These are phyloP conservation scores for Monopterus albus DNA, from an alignment of 2,113 vertebrate species.

Conservation along the genomic window DNA sequence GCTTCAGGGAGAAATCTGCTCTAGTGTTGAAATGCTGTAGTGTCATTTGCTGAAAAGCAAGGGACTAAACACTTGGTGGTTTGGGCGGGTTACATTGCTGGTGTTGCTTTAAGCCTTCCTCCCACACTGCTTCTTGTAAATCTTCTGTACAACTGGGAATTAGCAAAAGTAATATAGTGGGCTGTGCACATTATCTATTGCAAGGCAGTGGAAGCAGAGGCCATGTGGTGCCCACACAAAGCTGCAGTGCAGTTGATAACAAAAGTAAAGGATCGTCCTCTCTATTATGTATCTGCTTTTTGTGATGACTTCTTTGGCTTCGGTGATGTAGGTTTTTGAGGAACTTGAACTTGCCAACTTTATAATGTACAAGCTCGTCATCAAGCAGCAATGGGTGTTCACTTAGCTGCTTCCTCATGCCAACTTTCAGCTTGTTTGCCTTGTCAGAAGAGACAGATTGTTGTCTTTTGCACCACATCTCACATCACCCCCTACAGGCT, in stretches of 20 bases:
- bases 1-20: conserved; percentile 44
- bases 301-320: neutral
- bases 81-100: conserved; percentile 26
- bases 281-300: neutral
- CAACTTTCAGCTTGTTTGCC: neutral
- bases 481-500: neutral
- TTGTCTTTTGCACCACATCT: neutral
- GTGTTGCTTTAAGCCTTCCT: conserved; percentile 41
- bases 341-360: neutral
- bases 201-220: conserved; percentile 4
- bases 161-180: conserved; percentile 11
- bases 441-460: conserved; percentile 30
- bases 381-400: neutral
- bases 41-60: conserved; percentile 40
- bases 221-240: neutral
- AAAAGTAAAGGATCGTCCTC: neutral
- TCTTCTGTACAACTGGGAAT: conserved; percentile 50
- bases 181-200: neutral
- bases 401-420: neutral
- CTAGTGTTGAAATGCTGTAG: conserved; percentile 13
- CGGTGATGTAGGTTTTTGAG: neutral
- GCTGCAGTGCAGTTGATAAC: neutral
- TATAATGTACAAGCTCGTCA: neutral
- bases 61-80: conserved; percentile 33
- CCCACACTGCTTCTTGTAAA: conserved; percentile 50